Evolutionary conservation across 2,797 vertebrate genomes (phyloP).

Genomic region (Glyptemys insculpta): DNA sequence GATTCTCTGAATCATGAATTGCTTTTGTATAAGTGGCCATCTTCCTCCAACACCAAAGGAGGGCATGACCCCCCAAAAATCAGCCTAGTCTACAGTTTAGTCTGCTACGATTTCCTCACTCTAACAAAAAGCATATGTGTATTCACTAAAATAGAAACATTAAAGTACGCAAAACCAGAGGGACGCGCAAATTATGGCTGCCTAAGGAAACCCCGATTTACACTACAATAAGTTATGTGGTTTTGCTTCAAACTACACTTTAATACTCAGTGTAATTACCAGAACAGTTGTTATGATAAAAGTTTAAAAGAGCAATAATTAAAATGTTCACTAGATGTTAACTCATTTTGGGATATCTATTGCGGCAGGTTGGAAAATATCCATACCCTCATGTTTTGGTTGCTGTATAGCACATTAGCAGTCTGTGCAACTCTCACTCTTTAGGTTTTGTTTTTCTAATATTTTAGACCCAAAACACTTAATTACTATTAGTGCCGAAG

Average conservation of each 20-base stretch:
- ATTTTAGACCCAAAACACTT: constrained; percentile 24
- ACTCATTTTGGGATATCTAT: not conserved
- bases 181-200: constrained; percentile 39
- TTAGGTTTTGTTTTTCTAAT: constrained; percentile 37
- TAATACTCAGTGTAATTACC: not conserved
- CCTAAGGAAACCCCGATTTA: constrained; percentile 43
- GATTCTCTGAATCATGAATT: constrained; percentile 68
- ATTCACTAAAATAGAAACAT: constrained; percentile 63
- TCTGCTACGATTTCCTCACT: constrained; percentile 40
- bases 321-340: constrained; percentile 2
- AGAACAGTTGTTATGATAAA: not conserved
- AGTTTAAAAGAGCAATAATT: not conserved
- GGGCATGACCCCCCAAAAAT: constrained; percentile 52
- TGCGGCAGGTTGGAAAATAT: not conserved
- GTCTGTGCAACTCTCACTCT: not conserved
- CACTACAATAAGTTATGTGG: not conserved
- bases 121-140: constrained; percentile 70
- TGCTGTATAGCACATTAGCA: not conserved
- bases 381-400: constrained; percentile 12
- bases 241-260: not conserved
- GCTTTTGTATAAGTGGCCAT: constrained; percentile 54
- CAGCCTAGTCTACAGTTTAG: constrained; percentile 49
- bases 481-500: constrained; percentile 18
- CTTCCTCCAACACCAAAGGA: constrained; percentile 57
- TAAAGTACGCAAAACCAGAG: constrained; percentile 56